A percentile compares a stretch with the other conserved stretches of the same genome.
Conservation (phyloP, 1,140 invertebrate genomes). For the Leptoteleia sp. region DNA sequence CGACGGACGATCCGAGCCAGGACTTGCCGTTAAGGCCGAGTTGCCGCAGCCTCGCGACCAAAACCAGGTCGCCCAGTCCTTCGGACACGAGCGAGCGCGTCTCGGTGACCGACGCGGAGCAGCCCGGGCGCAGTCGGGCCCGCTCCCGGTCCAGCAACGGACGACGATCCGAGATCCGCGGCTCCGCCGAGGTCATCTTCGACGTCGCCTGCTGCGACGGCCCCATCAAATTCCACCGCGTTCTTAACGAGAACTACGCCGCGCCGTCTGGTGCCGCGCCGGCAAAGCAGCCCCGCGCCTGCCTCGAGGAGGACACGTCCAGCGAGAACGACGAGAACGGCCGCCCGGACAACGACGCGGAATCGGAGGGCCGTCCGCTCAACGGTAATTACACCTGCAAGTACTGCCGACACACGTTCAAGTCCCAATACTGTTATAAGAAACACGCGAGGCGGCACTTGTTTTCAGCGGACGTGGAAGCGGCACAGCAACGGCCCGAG, state of each 20-base stretch:
- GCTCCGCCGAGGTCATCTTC: slow-evolving; percentile 82
- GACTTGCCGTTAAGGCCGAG: neutral
- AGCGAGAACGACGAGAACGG: slow-evolving; percentile 74
- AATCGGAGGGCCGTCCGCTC: slow-evolving; percentile 10
- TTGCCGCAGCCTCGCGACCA: neutral
- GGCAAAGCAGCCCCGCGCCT: slow-evolving; percentile 65
- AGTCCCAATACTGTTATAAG: slow-evolving; percentile 90
- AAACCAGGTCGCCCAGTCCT: slow-evolving; percentile 47
- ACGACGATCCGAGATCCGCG: slow-evolving; percentile 8
- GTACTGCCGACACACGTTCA: slow-evolving; percentile 90
- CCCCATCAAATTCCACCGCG: slow-evolving; percentile 90
- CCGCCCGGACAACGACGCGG: slow-evolving; percentile 39
- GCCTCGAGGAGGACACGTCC: slow-evolving; percentile 58
- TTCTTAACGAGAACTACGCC: slow-evolving; percentile 88
- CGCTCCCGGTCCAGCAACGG: slow-evolving; percentile 29
- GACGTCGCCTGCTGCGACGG: slow-evolving; percentile 94
- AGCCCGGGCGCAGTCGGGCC: slow-evolving; percentile 20
- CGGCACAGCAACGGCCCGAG: slow-evolving; percentile 36
- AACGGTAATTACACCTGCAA: slow-evolving; percentile 84
- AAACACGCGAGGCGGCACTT: slow-evolving; percentile 89
- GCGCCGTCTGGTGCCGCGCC: slow-evolving; percentile 66
- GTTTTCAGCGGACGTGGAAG: slow-evolving; percentile 76
- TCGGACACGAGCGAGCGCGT: slow-evolving; percentile 59
- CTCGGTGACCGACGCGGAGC: slow-evolving; percentile 47
- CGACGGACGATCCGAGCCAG: slow-evolving; percentile 12